Evolutionary conservation across 2,797 vertebrate species (phyloP), one percentile per base, ranked within the genome.

Genomic region (Melopsittacus undulatus): DNA sequence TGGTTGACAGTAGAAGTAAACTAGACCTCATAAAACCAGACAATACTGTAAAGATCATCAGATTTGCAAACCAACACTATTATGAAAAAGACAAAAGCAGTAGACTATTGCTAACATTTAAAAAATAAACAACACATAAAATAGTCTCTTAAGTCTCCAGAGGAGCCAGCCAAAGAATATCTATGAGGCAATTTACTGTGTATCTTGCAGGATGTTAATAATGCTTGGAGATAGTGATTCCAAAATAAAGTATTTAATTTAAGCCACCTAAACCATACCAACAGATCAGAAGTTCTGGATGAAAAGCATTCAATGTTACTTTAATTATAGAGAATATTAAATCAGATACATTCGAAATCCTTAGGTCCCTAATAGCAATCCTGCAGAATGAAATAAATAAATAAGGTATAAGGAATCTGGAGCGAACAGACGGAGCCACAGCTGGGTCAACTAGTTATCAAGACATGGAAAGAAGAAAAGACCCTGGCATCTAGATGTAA

Each of bases 1-100:
- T 87, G 36, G 70, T 29, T 93, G 94, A 96, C 87, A 69, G 54
- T 40, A 94, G 69, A 92, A 89, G 89, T 96, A 96, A 96, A 96
- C 92, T 91, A 90, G 67, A 81, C 84, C 62, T 69, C 54, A 45
- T 93, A 89, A 95, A 94, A 73, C 40, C 64, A 93, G 82, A 87
- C 92, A 83, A 74, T 80, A 75, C 23, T 89, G 64, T 92, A 87
- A 94, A 93, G 93, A 87, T 77, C 40, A 62, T 90, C 73, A 72
- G 84, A 86, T 94, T 93, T 93, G 87, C n/a, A 59, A 89, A 88
- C 57, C 72, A 92, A 64, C 59, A 32, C 38, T 94, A 11, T 86
- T 95, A 69, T 66, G 52, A 73, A 69, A 87, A 93, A 63, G 79
- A 94, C 91, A 93, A 95, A 95, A 96, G 91, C 52, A 80, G 64